Evolutionary conservation across 2,888 invertebrate genomes (phyloP).

Genomic region (Thelaira solivaga): DNA sequence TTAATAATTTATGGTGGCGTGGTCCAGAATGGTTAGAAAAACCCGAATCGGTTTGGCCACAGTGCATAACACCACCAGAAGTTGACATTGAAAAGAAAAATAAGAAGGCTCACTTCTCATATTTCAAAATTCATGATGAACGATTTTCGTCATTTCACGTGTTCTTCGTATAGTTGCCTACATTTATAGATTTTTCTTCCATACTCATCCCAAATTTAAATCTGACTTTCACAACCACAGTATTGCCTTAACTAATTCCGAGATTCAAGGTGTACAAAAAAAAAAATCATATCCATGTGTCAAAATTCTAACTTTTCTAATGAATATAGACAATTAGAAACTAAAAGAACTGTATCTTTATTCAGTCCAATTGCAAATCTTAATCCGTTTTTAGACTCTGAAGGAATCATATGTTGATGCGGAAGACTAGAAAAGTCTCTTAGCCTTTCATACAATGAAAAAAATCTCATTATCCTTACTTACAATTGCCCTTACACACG

Average conservation of each 20-base stretch:
- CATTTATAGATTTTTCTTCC: conserved; percentile 15
- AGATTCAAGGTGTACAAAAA: background rate
- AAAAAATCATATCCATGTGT: background rate
- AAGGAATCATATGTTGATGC: background rate
- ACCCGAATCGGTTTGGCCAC: background rate
- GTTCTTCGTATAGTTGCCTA: conserved; percentile 28
- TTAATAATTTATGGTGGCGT: conserved; percentile 25
- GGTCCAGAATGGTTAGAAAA: conserved; percentile 23
- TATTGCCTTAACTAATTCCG: background rate
- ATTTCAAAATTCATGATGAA: conserved; percentile 4
- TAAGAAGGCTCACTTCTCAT: conserved; percentile 6
- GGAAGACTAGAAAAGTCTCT: conserved; percentile 16
- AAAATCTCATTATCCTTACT: background rate
- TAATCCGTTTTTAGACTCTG: conserved; percentile 5
- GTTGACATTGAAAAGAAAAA: background rate
- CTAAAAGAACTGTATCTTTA: background rate
- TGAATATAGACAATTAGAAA: background rate
- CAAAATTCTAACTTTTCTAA: background rate
- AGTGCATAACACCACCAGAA: background rate
- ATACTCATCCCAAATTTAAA: background rate
- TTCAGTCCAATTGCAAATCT: background rate
- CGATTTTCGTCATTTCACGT: conserved; percentile 1
- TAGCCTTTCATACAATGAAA: background rate
- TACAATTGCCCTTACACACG: background rate
- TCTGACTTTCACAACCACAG: background rate